Evolutionary conservation across 2,888 invertebrate species (phyloP), one percentile per base, ranked within the genome.

Genomic region (Ormia ochracea): DNA sequence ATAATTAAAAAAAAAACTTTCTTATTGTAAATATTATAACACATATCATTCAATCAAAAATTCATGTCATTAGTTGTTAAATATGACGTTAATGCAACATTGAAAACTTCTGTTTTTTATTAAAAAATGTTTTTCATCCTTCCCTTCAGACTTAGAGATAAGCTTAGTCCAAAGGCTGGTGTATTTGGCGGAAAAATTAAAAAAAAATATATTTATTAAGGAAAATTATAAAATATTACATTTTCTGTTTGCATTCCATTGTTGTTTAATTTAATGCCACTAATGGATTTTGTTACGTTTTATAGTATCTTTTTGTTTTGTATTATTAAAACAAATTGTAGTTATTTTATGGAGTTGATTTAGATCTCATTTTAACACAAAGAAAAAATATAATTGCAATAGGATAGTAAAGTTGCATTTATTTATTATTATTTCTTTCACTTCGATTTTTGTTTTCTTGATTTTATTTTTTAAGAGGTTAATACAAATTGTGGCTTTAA

Each of bases 401-500:
- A 48, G 63, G 70, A 72, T 72, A 68, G 56, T 75, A 85, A 84
- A 86, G 83, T 85, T 83, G 81, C 75, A 58, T 81, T 74, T 80
- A 75, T 74, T 75, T 41, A 28, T 28, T 28, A 6, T 28, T 28
- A 6, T 81, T 82, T 48, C 26, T 61, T 26, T 36, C 28, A 10
- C 23, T 45, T 58, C 54, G 36, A 26, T 19, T 50, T 38, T 73
- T 73, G 56, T 38, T 74, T 38, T 74, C 58, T 50, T 79, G 45
- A 12, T 59, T 70, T 83, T 82, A 70, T 48, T 78, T 63, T 70
- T 81, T 65, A 81, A 78, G 63, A 65, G 65, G 73, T 68, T 63
- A 70, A 80, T 80, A 80, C 68, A 80, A 80, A 73, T 73, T 68
- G 66, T 68, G 56, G 76, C 58, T 76, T 63, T 58, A 58, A 61